Conservation (phyloP, 2,113 vertebrate genomes). For the Heloderma charlesbogerti region DNA sequence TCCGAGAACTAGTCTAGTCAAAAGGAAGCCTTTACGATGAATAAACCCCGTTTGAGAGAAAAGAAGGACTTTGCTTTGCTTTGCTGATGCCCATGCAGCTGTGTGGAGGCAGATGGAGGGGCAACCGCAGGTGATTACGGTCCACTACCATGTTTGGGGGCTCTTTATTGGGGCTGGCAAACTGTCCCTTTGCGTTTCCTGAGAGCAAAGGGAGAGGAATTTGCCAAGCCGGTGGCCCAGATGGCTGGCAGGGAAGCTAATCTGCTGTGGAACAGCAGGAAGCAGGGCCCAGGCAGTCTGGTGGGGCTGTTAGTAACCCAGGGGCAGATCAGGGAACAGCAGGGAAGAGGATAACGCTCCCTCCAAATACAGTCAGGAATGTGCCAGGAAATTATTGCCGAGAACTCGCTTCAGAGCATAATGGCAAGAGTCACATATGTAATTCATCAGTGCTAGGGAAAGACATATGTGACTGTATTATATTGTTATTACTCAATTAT, state of each 20-base stretch:
- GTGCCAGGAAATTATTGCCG: conserved; percentile 85
- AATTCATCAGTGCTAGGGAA: conserved; percentile 45
- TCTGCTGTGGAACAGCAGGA: conserved; percentile 82
- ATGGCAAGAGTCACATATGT: conserved; percentile 56
- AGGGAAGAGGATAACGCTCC: conserved; percentile 82
- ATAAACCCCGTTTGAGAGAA: neutral
- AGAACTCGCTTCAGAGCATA: conserved; percentile 78
- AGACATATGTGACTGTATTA: neutral
- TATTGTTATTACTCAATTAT: neutral
- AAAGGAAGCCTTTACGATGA: neutral
- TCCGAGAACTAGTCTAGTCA: neutral
- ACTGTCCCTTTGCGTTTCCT: conserved; percentile 74
- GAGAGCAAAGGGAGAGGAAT: conserved; percentile 81
- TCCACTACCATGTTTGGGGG: conserved; percentile 66
- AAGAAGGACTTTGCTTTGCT: neutral
- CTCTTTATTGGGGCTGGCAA: conserved; percentile 35
- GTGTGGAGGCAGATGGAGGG: conserved; percentile 76
- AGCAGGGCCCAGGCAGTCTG: conserved; percentile 83
- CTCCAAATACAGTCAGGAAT: conserved; percentile 86
- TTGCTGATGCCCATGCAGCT: neutral
- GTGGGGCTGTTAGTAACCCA: conserved; percentile 82
- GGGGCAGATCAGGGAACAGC: conserved; percentile 84
- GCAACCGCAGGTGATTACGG: conserved; percentile 74
- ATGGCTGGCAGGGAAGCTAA: conserved; percentile 82
- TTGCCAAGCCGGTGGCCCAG: conserved; percentile 80